Conservation (phyloP, 2,113 vertebrate genomes). For the Marmota monax region DNA sequence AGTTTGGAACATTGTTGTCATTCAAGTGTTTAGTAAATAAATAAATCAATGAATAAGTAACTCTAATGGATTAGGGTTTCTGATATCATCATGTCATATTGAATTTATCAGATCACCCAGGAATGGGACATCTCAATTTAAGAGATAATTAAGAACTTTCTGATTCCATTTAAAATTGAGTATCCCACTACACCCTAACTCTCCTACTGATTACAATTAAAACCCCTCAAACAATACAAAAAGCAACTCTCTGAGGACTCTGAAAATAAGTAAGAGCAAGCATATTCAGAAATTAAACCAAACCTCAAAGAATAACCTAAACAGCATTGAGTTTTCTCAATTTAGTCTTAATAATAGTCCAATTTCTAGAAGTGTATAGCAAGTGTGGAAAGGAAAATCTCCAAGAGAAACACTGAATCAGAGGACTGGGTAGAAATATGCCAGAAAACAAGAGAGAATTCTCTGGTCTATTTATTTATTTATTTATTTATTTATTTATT, state of each 20-base stretch:
- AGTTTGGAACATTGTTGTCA: background rate
- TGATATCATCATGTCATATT: background rate
- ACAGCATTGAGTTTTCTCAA: background rate
- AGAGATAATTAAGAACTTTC: background rate
- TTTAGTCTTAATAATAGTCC: background rate
- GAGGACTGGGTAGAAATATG: background rate
- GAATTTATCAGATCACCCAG: background rate
- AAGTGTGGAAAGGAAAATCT: background rate
- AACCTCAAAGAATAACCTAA: background rate
- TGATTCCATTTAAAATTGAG: background rate
- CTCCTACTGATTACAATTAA: background rate
- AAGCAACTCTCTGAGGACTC: background rate
- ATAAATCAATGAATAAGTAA: background rate
- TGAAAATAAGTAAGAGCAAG: background rate
- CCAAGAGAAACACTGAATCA: background rate
- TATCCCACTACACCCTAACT: background rate
- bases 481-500: background rate
- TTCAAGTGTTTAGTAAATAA: conserved; percentile 4
- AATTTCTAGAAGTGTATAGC: background rate
- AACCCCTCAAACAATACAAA: background rate
- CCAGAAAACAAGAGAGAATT: background rate
- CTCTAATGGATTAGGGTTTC: background rate
- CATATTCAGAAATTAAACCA: background rate
- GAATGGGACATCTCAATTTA: background rate
- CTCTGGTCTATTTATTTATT: background rate